Evolutionary conservation across 1,140 invertebrate genomes (phyloP), one percentile per base, ranked within the genome.

Genomic region (Lysiphlebus fabarum): DNA sequence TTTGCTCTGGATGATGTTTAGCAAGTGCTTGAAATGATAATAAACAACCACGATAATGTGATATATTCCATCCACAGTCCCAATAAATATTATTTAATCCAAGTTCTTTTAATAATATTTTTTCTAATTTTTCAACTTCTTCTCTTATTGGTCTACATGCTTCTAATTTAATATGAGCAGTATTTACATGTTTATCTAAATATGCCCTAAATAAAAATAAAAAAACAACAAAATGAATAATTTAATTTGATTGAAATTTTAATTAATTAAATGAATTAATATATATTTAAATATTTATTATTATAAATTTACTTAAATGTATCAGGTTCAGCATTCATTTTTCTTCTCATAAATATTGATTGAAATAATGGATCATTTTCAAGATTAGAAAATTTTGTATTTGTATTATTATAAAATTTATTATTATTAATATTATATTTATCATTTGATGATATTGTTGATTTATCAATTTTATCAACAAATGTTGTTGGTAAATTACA

Each of bases 41-140:
- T 1, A 95, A 77, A 68, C 90, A 91, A 12, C 92, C 92, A 63
- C 90, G 81, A 67, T 92, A 92, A 70, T 94, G 92, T 61, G 87
- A 86, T 26, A 89, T 86, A 69, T 93, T 92, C 91, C 92, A 95
- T 10, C 91, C 91, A 72, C 88, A 92, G 62, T 94, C 90, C 83
- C 89, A 91, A 36, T 82, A 72, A 0, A 90, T 81, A 59, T 85
- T 80, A 38, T 78, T 81, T 1, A 92, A 62, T 43, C 82, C 77
- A 42, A 89, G 75, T 33, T 81, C 68, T 6, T 78, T 51, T 8
- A 82, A 80, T 33, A 92, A 70, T 42, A 76, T 66, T 42, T 81
- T 73, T 63, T 84, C 80, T 7, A 92, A 71, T 66, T 84, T 83
- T 56, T 80, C 69, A 1, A 89, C 85, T 73, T 92, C 89, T 47